Evolutionary conservation across 2,113 vertebrate species (phyloP).

Genomic region (Ptychochromis oligacanthus): DNA sequence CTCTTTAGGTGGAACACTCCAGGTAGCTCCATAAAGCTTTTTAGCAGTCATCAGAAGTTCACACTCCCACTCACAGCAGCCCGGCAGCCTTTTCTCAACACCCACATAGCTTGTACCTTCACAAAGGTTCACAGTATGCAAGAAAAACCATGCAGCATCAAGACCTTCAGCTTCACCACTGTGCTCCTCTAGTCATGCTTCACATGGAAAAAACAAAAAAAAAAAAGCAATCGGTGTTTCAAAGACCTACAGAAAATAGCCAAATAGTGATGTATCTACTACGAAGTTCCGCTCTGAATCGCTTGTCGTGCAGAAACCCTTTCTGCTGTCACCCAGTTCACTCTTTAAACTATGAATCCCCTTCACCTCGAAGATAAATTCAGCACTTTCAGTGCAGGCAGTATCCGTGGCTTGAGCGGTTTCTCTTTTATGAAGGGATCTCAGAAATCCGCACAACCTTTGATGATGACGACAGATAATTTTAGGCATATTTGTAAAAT

Average conservation of each 20-base stretch:
- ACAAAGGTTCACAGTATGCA: conserved; percentile 49
- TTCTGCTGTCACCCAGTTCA: background rate
- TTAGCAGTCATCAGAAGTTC: conserved; percentile 55
- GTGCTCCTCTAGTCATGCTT: background rate
- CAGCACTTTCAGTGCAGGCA: background rate
- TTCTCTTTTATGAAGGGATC: background rate
- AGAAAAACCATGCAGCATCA: background rate
- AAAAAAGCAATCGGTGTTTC: background rate
- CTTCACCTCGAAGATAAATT: background rate
- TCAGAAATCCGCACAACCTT: background rate
- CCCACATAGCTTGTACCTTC: conserved; percentile 43
- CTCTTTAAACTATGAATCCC: conserved; percentile 16
- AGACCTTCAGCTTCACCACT: conserved; percentile 11
- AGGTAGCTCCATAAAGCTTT: conserved; percentile 42
- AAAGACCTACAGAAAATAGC: conserved; percentile 5
- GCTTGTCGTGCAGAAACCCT: conserved; percentile 7
- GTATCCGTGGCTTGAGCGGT: background rate
- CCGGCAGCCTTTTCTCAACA: conserved; percentile 38
- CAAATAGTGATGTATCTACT: background rate
- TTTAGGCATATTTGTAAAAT: background rate
- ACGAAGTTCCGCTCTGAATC: conserved; percentile 12
- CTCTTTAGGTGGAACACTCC: conserved; percentile 20
- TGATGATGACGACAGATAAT: background rate
- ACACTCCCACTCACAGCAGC: conserved; percentile 49
- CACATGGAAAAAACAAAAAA: background rate